Percentiles rank a stretch among this genome's conserved stretches.
phyloP scores from a whole-genome alignment of 1,140 invertebrate genomes.

The Lepidurus packardi region DNA sequence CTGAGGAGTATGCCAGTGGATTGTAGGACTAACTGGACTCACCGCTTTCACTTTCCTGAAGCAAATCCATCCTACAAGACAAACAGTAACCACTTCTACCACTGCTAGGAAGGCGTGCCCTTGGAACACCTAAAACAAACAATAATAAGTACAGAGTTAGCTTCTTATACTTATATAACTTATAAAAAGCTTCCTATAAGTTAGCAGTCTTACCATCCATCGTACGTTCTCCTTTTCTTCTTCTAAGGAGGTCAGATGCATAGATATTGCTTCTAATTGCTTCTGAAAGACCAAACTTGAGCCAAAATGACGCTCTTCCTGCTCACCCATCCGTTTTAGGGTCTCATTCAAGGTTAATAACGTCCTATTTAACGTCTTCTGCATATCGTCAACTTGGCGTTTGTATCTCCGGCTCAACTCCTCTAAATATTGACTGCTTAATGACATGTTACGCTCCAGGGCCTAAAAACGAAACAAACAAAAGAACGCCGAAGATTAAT shows the following conservation, averaged over 20 bases:
- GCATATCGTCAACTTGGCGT: constrained; percentile 92
- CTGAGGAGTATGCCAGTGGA: background rate
- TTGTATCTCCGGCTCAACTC: constrained; percentile 90
- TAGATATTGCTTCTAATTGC: constrained; percentile 35
- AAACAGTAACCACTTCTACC: background rate
- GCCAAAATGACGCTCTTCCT: constrained; percentile 54
- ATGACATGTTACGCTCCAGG: constrained; percentile 90
- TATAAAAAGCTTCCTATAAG: background rate
- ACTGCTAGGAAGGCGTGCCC: background rate
- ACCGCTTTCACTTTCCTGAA: background rate
- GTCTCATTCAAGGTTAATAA: constrained; percentile 56
- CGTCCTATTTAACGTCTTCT: constrained; percentile 74
- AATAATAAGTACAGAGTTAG: constrained; percentile 23
- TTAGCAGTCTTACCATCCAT: constrained; percentile 22
- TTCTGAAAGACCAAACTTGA: constrained; percentile 41
- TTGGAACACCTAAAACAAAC: background rate
- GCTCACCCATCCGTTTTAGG: constrained; percentile 56
- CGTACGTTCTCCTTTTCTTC: constrained; percentile 28
- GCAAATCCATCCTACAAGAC: background rate
- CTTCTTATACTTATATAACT: background rate
- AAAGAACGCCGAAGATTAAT: constrained; percentile 31
- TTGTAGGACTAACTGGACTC: background rate
- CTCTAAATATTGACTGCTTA: constrained; percentile 91
- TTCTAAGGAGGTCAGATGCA: constrained; percentile 27
- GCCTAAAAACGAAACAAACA: constrained; percentile 54